These are phyloP conservation scores for Pandemis cinnamomeana DNA, from an alignment of 2,888 invertebrate genomes.

Conservation along the genomic window DNA sequence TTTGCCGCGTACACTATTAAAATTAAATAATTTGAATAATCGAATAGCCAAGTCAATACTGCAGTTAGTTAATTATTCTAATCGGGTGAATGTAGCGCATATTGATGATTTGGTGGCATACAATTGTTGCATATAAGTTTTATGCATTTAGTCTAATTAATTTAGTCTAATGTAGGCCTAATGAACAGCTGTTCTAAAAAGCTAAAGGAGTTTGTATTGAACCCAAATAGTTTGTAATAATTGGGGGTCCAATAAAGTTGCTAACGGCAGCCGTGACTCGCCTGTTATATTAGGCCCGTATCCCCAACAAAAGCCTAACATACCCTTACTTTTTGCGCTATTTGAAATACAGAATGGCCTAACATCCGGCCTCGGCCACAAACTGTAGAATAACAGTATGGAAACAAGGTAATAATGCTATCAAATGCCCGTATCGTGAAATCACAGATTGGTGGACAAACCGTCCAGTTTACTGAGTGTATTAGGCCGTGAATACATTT, in stretches of 20 bases:
- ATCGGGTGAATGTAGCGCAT: neutral
- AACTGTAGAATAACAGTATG: slow-evolving; percentile 31
- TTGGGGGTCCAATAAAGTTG: slow-evolving; percentile 37
- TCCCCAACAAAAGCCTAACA: slow-evolving; percentile 33
- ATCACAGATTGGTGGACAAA: slow-evolving; percentile 41
- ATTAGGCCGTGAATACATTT: slow-evolving; percentile 40
- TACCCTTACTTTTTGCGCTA: slow-evolving; percentile 30
- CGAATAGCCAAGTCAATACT: neutral
- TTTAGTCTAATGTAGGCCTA: neutral
- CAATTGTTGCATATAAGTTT: no score
- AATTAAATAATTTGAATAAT: slow-evolving; percentile 14
- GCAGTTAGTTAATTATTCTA: neutral
- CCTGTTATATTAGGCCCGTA: slow-evolving; percentile 29
- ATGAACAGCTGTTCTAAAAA: slow-evolving; percentile 11
- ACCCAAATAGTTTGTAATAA: slow-evolving; percentile 38
- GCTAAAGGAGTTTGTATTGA: slow-evolving; percentile 31
- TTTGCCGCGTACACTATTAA: slow-evolving; percentile 10
- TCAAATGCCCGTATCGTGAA: slow-evolving; percentile 41
- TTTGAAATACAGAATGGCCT: slow-evolving; percentile 23
- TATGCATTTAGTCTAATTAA: no score
- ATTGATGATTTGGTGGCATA: neutral
- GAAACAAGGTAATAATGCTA: slow-evolving; percentile 40
- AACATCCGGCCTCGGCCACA: slow-evolving; percentile 23
- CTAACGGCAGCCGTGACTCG: slow-evolving; percentile 34
- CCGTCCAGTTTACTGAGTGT: slow-evolving; percentile 35